Base-by-base conservation (phyloP, 2,888 invertebrate genomes). In the Lasioglossum morio region DNA sequence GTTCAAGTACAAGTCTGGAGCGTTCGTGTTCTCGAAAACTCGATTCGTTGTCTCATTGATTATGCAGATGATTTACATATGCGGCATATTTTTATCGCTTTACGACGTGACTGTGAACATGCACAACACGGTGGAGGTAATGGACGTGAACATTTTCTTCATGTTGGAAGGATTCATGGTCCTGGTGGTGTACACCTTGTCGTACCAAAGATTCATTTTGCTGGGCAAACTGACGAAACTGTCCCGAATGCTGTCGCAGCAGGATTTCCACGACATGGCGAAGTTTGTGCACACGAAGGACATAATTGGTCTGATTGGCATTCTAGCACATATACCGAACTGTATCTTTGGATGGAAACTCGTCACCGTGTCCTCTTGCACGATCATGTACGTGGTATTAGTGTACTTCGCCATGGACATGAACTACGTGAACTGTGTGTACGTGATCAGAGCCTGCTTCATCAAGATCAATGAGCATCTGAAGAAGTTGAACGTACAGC, bases 351-450 rank as follows among this genome's bases (percentile, higher is more conserved):
- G 12, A 0, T 46, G 69, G 1, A 0, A 1, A 0, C 1, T 40
- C 0, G 0, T 0, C 12, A 40, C 70, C 5, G 10, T 70, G 0
- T 7, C 0, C 1, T 4, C 43, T 16, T 3, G 73, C 0, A 16
- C 85, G 2, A 7, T 12, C 0, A 7, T 89, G 1, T 93, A 92
- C 69, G 78, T 87, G 7, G 86, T 88, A 0, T 8, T 88, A 23
- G 76, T 88, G 10, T 86, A 91, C 0, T 92, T 88, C 75, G 34
- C 86, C 0, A 84, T 92, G 77, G 94, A 94, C 82, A 90, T 90
- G 66, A 77, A 91, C 0, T 94, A 93, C 79, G 88, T 91, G 43
- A 91, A 94, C 77, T 92, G 89, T 30, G 92, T 92, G 0, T 91
- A 88, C 23, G 79, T 93, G 0, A n/a, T 94, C 12, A 90, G 88